Evolutionary conservation across 2,797 vertebrate genomes (phyloP).

Genomic region (Crax fasciolata): DNA sequence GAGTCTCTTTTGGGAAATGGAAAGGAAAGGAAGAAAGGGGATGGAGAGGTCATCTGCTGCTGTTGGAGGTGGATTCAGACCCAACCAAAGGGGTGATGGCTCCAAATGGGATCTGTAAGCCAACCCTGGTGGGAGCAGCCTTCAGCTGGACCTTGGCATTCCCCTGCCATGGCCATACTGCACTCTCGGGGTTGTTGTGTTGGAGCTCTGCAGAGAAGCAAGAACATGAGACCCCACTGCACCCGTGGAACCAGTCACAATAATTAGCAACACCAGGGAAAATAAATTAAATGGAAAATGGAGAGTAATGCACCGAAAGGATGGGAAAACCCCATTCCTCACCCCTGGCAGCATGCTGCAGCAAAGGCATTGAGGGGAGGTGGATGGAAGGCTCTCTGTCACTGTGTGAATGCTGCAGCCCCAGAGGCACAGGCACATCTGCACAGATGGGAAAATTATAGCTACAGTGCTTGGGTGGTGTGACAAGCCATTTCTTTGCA

Average conservation of each 20-base stretch:
- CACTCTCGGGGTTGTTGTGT: background rate
- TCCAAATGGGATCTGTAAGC: background rate
- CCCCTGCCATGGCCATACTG: background rate
- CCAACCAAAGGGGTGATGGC: background rate
- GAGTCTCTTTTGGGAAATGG: background rate
- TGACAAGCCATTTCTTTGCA: slow-evolving; percentile 62
- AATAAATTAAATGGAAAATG: background rate
- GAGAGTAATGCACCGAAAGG: background rate
- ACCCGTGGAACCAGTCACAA: slow-evolving; percentile 17
- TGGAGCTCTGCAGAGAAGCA: background rate
- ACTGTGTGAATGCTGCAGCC: background rate
- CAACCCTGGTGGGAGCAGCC: background rate
- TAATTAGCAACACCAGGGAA: background rate
- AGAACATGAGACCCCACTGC: background rate
- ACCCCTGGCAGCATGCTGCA: background rate
- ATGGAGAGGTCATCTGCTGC: background rate
- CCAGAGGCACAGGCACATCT: slow-evolving; percentile 36
- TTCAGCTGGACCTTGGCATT: background rate
- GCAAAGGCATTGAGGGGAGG: background rate
- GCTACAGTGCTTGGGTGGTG: slow-evolving; percentile 36
- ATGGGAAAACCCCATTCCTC: background rate
- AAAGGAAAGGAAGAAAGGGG: background rate
- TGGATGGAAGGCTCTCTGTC: background rate
- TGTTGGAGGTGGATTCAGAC: background rate
- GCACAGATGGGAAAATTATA: slow-evolving; percentile 72